Evolutionary conservation across 2,888 invertebrate species (phyloP).

Genomic region (Galeopsomyia nigrocyanea): DNA sequence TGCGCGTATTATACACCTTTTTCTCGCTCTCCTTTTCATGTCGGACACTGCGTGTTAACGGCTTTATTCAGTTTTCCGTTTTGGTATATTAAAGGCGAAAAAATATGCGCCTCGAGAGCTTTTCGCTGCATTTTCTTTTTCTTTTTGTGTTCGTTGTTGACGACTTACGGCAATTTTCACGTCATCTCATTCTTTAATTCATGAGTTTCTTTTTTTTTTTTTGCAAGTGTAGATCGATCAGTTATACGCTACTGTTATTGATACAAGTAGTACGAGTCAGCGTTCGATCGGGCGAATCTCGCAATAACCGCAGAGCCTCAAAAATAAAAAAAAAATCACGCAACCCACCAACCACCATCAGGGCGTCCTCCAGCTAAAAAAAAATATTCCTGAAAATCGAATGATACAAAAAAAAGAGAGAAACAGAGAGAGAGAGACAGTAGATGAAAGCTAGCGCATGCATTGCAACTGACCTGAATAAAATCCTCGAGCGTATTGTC

Average conservation of each 20-base stretch:
- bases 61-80: slow-evolving; percentile 3
- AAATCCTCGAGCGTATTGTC: slow-evolving; percentile 90
- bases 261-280: not conserved
- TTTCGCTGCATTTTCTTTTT: not conserved
- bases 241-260: no score
- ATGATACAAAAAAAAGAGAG: not conserved
- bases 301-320: no score
- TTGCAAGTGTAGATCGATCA: no score
- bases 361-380: no score
- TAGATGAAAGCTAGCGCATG: not conserved
- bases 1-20: no score
- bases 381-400: no score
- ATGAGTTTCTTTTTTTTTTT: not conserved
- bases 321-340: no score
- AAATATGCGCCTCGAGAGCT: no score
- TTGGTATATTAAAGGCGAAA: not conserved
- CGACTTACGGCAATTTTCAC: no score
- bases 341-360: no score
- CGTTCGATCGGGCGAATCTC: not conserved
- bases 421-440: slow-evolving; percentile 1
- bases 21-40: not conserved
- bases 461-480: slow-evolving; percentile 78
- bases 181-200: no score
- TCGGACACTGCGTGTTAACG: not conserved
- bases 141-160: not conserved